Base-by-base conservation (phyloP, 92 coral and sea anemone genomes). In the Heliopora coerulea region DNA sequence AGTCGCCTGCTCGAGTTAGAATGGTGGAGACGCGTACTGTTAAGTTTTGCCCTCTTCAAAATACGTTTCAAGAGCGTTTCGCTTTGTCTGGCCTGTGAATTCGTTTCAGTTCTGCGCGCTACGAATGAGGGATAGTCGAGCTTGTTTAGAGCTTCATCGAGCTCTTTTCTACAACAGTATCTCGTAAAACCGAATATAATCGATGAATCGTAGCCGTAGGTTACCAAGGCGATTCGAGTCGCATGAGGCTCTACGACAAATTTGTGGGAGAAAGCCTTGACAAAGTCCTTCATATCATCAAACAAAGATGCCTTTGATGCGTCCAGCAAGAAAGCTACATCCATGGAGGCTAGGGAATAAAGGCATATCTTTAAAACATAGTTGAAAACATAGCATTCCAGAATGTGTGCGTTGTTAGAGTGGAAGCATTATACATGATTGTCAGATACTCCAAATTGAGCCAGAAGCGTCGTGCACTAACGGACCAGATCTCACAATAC, bases 141-240 rank as follows among this genome's bases (percentile, higher is more conserved):
- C 0, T 70, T 32, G 54, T 70, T 54, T 18, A 70, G 20, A n/a
- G 63, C 77, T 1, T 70, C 30, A 27, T 70, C 77, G 46, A 70
- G 33, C 63, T 70, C 77, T 11, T 70, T 52, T 70, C 77, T 50
- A 25, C 63, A 52, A n/a, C 63, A 70, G 31, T 70, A 70, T 25
- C 77, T 56, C 1, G 49, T 33, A 20, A 70, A 70, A 4, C 77
- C 77, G 25, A 70, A 70, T 31, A 70, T 31, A 9, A 70, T 70
- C 8, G 77, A 70, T 14, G 77, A 62, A 40, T 70, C 77, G 41
- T 62, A 70, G 32, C 63, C 77, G 49, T 70, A 70, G n/a, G 77
- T 15, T 35, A 70, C 33, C 63, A 70, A 54, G 49, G 63, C 77
- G 42, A 70, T 35, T 0, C 77, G 77, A 32, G 77, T 70, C 8